These are phyloP conservation scores for Hipparchia semele DNA, from an alignment of 2,888 invertebrate species.

Conservation along the genomic window DNA sequence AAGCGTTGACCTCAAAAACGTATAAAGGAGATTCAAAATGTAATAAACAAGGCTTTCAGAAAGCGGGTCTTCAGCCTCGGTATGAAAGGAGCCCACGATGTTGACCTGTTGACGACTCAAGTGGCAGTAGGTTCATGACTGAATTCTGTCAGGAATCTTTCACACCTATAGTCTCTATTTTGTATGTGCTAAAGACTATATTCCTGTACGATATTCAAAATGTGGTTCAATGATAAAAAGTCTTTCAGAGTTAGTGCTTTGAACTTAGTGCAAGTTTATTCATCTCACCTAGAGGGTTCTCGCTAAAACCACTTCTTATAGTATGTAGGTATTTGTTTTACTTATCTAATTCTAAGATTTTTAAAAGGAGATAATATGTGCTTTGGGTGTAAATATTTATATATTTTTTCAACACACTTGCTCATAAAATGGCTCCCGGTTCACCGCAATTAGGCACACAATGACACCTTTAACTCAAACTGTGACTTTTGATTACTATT, in stretches of 20 bases:
- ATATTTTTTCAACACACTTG: too few species aligned
- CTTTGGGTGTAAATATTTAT: too few species aligned
- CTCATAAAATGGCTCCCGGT: too few species aligned
- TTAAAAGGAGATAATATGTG: too few species aligned
- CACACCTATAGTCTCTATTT: slow-evolving; percentile 2
- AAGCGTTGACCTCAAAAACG: slow-evolving; percentile 14
- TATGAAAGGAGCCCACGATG: slow-evolving; percentile 14
- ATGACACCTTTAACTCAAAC: too few species aligned
- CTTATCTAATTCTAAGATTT: too few species aligned
- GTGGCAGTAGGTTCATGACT: slow-evolving; percentile 15
- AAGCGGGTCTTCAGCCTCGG: slow-evolving; percentile 18
- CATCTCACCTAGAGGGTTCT: too few species aligned
- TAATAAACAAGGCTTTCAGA: slow-evolving; percentile 22
- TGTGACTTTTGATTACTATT: too few species aligned
- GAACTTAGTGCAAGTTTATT: slow-evolving; percentile 3
- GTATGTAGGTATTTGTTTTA: too few species aligned
- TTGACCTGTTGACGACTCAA: slow-evolving; percentile 26
- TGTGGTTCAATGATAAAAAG: slow-evolving; percentile 10
- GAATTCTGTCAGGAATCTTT: slow-evolving; percentile 1
- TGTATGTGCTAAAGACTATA: background rate
- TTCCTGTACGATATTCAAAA: background rate
- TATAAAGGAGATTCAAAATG: slow-evolving; percentile 22
- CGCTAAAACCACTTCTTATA: too few species aligned
- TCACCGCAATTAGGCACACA: too few species aligned
- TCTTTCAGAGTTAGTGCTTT: slow-evolving; percentile 19